phyloP scores from a whole-genome alignment of 2,113 vertebrate species.

The Notechis scutatus region DNA sequence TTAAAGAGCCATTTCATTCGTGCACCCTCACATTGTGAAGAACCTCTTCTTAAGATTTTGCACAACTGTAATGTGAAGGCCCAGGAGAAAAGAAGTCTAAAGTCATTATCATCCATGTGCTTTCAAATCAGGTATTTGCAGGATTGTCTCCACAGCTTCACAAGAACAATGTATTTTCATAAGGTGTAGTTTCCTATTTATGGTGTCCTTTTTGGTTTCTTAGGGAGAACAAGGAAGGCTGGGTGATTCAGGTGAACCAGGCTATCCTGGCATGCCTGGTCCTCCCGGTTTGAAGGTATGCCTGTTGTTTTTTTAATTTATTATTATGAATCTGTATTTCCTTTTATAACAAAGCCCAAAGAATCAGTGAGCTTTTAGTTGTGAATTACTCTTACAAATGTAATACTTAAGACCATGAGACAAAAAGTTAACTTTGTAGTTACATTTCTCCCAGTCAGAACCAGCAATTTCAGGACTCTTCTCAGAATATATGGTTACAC shows the following conservation, averaged over 20 bases:
- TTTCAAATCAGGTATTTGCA: neutral
- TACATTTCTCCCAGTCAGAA: neutral
- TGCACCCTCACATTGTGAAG: neutral
- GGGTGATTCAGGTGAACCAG: slow-evolving; percentile 80
- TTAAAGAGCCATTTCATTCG: neutral
- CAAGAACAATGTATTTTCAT: neutral
- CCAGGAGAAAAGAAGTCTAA: neutral
- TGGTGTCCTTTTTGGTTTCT: slow-evolving; percentile 45
- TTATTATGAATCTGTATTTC: neutral
- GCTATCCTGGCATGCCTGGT: slow-evolving; percentile 86
- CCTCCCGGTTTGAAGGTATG: slow-evolving; percentile 81
- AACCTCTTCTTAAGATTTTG: neutral
- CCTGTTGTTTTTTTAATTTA: neutral
- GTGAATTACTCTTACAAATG: neutral
- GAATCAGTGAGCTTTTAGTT: neutral
- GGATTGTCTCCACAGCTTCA: neutral
- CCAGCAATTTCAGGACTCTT: neutral
- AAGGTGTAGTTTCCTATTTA: slow-evolving; percentile 21
- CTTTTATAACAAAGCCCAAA: neutral
- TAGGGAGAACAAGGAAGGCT: slow-evolving; percentile 82
- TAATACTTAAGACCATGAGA: neutral
- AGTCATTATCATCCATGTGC: neutral
- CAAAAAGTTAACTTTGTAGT: neutral
- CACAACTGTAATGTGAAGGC: neutral
- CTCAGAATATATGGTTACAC: neutral